Percentiles rank a stretch among this genome's conserved stretches.
Conservation (phyloP, 2,797 vertebrate species). For the Chloroceryle amazona region DNA sequence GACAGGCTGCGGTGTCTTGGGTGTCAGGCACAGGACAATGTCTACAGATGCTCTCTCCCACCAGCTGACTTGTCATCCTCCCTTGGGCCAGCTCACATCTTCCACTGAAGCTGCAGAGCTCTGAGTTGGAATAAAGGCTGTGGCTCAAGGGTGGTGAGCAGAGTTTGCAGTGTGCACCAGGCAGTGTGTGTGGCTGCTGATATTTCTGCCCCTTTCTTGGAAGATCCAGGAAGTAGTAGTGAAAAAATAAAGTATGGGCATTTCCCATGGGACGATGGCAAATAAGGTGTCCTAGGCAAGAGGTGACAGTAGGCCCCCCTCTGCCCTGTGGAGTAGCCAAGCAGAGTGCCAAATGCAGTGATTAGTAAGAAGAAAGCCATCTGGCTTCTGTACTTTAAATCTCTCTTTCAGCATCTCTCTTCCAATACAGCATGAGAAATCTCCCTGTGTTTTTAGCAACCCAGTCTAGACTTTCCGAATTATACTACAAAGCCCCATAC, state of each 20-base stretch:
- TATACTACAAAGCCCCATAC: background rate
- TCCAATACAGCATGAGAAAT: background rate
- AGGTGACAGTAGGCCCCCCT: background rate
- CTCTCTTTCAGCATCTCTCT: background rate
- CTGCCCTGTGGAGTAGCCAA: background rate
- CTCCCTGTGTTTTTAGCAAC: background rate
- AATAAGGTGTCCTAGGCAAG: background rate
- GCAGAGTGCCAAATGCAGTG: background rate
- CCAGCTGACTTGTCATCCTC: background rate
- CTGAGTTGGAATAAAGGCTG: background rate
- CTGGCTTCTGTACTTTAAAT: background rate
- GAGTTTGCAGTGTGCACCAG: background rate
- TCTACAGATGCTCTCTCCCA: accelerated
- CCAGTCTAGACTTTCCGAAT: background rate
- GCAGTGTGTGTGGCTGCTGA: accelerated
- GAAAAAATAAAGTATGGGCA: background rate
- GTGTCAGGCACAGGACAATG: background rate
- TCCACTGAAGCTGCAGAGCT: background rate
- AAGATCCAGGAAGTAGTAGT: background rate
- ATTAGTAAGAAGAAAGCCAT: background rate
- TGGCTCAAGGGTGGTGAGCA: background rate
- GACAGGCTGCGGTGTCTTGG: background rate
- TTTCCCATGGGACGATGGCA: background rate
- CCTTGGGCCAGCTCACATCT: background rate
- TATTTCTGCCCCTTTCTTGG: background rate